These are phyloP conservation scores for Drosophila monieri DNA, from an alignment of 2,888 invertebrate genomes.

Conservation along the genomic window DNA sequence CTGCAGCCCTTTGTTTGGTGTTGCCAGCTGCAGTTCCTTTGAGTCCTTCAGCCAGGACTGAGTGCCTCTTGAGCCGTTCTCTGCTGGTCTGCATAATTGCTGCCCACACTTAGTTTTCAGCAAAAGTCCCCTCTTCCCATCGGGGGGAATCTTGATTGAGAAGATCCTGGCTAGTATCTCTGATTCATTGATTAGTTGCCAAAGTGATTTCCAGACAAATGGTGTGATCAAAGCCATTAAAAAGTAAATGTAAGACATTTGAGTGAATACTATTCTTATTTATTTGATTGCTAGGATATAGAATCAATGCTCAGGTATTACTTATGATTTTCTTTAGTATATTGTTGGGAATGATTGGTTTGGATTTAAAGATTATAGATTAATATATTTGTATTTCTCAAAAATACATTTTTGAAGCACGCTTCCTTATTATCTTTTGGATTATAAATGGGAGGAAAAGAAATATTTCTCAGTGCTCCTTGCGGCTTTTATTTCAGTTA, in stretches of 20 bases:
- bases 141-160: slow-evolving; percentile 51
- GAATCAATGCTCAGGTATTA: too few relatives aligned
- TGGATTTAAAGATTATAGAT: neutral
- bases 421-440: neutral
- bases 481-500: slow-evolving; percentile 7
- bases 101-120: slow-evolving; percentile 47
- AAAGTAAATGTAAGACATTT: slow-evolving; percentile 44
- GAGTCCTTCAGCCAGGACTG: slow-evolving; percentile 19
- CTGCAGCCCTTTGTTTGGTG: slow-evolving; percentile 55
- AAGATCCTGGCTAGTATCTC: slow-evolving; percentile 45
- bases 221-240: slow-evolving; percentile 55
- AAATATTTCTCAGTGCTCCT: slow-evolving; percentile 8
- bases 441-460: neutral
- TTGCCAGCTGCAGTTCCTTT: slow-evolving; percentile 34
- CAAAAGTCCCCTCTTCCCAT: neutral
- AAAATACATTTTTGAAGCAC: neutral
- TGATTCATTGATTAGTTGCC: slow-evolving; percentile 74
- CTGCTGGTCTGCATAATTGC: slow-evolving; percentile 55
- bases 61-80: slow-evolving; percentile 41
- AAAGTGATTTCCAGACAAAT: slow-evolving; percentile 52
- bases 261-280: too few relatives aligned
- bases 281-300: neutral
- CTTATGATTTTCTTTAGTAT: too few relatives aligned
- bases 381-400: too few relatives aligned
- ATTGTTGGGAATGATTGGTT: neutral